A percentile compares a stretch with the other conserved stretches of the same genome.
phyloP scores from a whole-genome alignment of 2,113 vertebrate genomes.

The Tapirus terrestris region DNA sequence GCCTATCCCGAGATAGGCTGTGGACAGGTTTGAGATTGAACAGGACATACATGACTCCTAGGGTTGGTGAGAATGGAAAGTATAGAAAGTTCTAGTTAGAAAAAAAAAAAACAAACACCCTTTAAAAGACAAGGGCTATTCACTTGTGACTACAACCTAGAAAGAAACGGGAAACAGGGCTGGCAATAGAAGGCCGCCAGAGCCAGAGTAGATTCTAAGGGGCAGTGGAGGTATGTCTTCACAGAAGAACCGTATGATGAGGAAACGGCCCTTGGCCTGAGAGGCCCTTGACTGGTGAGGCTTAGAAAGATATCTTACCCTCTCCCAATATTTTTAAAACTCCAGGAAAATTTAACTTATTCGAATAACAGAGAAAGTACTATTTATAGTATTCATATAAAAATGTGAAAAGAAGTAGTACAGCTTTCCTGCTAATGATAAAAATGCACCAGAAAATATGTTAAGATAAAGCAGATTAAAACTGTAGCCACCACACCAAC shows the following conservation, averaged over 20 bases:
- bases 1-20: neutral
- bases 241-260: neutral
- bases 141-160: neutral
- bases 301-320: neutral
- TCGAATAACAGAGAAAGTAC: neutral
- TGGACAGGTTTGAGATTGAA: neutral
- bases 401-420: neutral
- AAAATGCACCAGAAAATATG: neutral
- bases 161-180: neutral
- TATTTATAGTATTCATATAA: neutral
- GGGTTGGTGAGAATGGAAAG: neutral
- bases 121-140: neutral
- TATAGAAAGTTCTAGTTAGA: neutral
- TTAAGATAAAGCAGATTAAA: neutral
- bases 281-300: neutral
- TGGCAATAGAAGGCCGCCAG: neutral
- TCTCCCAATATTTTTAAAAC: neutral
- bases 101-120: neutral
- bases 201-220: neutral
- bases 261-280: neutral
- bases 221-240: neutral
- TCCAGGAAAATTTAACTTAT: neutral
- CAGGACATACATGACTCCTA: neutral
- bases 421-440: neutral
- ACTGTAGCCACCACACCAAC: neutral